Percentiles rank a stretch among this genome's conserved stretches.
phyloP scores from a whole-genome alignment of 2,888 invertebrate species.

The Rhopalosiphum nymphaeae region DNA sequence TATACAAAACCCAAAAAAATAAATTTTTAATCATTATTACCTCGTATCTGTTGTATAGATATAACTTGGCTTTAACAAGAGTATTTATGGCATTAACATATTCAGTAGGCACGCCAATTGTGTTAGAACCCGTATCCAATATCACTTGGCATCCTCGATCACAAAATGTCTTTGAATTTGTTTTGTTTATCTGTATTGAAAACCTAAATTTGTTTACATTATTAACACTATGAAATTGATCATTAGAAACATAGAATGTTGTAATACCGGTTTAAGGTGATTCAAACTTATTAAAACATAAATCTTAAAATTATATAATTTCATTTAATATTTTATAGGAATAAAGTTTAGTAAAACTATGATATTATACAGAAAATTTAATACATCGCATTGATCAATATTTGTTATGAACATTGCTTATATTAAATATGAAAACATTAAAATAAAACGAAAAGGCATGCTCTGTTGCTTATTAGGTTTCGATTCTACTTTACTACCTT shows the following conservation, averaged over 20 bases:
- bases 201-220: constrained; percentile 4
- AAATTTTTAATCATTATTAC: constrained; percentile 3
- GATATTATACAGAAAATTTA: neutral
- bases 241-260: neutral
- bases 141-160: constrained; percentile 47
- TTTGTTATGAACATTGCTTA: neutral
- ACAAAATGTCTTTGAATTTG: constrained; percentile 39
- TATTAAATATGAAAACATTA: no score
- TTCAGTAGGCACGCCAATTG: constrained; percentile 56
- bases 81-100: neutral
- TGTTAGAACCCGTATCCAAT: constrained; percentile 48
- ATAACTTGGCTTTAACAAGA: neutral
- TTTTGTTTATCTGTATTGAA: constrained; percentile 21
- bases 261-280: neutral
- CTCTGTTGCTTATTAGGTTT: neutral
- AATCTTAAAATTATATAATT: neutral
- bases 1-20: neutral
- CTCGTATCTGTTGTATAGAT: constrained; percentile 22
- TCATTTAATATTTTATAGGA: neutral
- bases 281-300: neutral
- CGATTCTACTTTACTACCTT: neutral
- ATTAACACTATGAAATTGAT: neutral
- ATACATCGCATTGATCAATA: neutral
- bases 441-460: no score
- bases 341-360: neutral